Percentiles rank a stretch among this genome's conserved stretches.
These are phyloP conservation scores for Luffia ferchaultella DNA, from an alignment of 2,888 invertebrate species.

Conservation along the genomic window DNA sequence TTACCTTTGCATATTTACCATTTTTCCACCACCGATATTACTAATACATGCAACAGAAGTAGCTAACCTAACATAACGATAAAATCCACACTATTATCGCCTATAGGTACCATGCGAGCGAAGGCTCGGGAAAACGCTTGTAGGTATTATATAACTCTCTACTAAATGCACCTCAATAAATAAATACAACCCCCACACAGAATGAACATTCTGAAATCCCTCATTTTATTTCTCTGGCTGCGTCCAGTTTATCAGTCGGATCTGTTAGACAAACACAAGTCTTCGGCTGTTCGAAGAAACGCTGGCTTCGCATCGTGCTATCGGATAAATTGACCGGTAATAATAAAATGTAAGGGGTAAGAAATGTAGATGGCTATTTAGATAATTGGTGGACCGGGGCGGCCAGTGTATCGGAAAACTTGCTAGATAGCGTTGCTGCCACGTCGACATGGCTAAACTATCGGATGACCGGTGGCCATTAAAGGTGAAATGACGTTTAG, in stretches of 20 bases:
- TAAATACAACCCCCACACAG: too few species aligned
- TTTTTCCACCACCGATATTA: too few species aligned
- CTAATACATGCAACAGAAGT: too few species aligned
- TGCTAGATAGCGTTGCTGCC: constrained; percentile 29
- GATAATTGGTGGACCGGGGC: constrained; percentile 57
- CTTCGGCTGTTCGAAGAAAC: constrained; percentile 48
- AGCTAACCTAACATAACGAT: too few species aligned
- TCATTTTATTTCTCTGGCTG: constrained; percentile 39
- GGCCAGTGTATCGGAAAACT: constrained; percentile 59
- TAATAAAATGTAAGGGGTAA: constrained; percentile 67
- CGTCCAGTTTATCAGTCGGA: constrained; percentile 46
- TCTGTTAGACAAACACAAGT: constrained; percentile 52
- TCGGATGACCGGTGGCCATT: background rate
- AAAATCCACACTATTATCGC: too few species aligned
- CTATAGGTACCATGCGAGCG: too few species aligned
- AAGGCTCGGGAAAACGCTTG: too few species aligned
- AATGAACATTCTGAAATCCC: constrained; percentile 30
- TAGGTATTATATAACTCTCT: too few species aligned
- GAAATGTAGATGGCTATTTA: constrained; percentile 67
- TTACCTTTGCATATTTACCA: too few species aligned
- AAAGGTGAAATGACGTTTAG: background rate
- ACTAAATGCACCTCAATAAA: too few species aligned
- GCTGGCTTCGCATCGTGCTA: constrained; percentile 33
- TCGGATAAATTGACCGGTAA: constrained; percentile 65
- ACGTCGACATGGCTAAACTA: background rate